Evolutionary conservation across 2,113 vertebrate species (phyloP), one percentile per base, ranked within the genome.

Genomic region (Regulus satrapa): DNA sequence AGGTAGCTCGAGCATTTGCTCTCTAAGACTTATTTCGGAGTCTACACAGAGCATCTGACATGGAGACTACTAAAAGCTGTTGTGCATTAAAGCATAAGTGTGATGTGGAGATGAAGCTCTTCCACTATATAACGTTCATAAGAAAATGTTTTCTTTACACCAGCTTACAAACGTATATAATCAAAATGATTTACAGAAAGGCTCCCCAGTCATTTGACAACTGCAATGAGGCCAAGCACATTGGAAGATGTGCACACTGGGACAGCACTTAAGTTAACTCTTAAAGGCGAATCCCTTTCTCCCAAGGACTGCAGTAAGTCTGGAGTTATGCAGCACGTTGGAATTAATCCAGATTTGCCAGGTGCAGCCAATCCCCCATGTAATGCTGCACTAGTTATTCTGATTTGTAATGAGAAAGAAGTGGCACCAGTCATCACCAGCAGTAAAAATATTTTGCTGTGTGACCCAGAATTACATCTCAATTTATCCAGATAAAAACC

Each of bases 311-410:
- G 40, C 68, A 85, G 51, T n/a, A 52, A 56, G 19, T 6, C 63
- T 85, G 55, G 48, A 92, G 56, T 34, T 88, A 77, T 20, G 78
- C 82, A 94, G 93, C 56, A 54, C 0, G 0, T 2, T 93, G 87
- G 89, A 95, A 75, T 88, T 74, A 64, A 66, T 88, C 82, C 90
- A 95, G 75, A 74, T 95, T 84, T 90, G 26, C 91, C 93, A 96
- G 88, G 92, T 94, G 90, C 84, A 91, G 69, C 68, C 76, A 86
- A 80, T 80, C 63, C 51, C 61, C 69, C 31, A 41, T 32, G 46
- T 36, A 93, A 63, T 45, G 46, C 72, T 94, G 72, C 82, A 77
- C 82, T 38, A 36, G 55, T 91, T 80, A 76, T 48, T 93, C 72
- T 61, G 63, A 59, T 88, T 61, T 49, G 43, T 81, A 83, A 75